Evolutionary conservation across 2,888 invertebrate species (phyloP).

Genomic region (Endotricha flammealis): DNA sequence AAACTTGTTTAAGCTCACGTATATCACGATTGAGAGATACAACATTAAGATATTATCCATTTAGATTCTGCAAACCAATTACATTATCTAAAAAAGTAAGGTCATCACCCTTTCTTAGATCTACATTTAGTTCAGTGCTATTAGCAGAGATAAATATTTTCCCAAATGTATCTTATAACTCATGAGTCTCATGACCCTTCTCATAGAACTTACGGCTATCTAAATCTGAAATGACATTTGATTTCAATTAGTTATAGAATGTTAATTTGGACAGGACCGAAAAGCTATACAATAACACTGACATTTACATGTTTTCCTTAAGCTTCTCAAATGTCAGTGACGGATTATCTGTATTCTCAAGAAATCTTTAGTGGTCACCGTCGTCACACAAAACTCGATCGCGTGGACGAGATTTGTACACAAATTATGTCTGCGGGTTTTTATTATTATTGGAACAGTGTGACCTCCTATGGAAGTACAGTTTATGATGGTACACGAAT

Average conservation of each 20-base stretch:
- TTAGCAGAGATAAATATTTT: constrained; percentile 1
- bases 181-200: constrained; percentile 13
- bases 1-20: background rate
- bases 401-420: constrained; percentile 35
- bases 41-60: background rate
- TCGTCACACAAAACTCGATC: constrained; percentile 30
- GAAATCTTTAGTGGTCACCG: constrained; percentile 29
- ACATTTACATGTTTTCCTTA: constrained; percentile 51
- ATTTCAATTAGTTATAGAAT: constrained; percentile 54
- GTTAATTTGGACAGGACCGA: constrained; percentile 28
- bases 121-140: background rate
- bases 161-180: constrained; percentile 9
- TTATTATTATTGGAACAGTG: too few relatives aligned
- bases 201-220: constrained; percentile 31
- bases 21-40: background rate
- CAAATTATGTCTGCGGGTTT: too few relatives aligned
- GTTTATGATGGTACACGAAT: too few relatives aligned
- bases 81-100: background rate
- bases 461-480: too few relatives aligned
- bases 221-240: constrained; percentile 57
- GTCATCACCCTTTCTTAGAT: background rate
- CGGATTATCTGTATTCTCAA: constrained; percentile 48
- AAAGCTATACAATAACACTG: constrained; percentile 28
- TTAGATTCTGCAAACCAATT: background rate
- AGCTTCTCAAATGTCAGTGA: constrained; percentile 48